Evolutionary conservation across 2,797 vertebrate genomes (phyloP), one percentile per base, ranked within the genome.

Genomic region (Arnoldichthys spilopterus): DNA sequence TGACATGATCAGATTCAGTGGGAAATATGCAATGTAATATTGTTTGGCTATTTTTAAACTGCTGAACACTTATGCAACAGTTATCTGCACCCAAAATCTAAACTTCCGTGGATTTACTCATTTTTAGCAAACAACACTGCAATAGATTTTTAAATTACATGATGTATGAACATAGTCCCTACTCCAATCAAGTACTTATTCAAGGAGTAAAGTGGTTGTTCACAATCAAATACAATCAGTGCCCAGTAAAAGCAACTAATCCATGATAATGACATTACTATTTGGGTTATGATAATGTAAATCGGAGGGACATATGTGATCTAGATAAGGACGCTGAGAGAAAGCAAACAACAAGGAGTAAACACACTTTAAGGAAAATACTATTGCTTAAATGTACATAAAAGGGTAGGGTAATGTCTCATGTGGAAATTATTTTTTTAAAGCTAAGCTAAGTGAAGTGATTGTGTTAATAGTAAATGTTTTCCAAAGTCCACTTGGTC

Each of bases 1-100:
- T 45, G 22, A 43, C 2, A 67, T 66, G 6, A 66, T 66, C 63
- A 66, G 24, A 66, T 67, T 26, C 37, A 67, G 40, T 67, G 64
- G 64, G 47, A 28, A 47, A 24, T 8, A 24, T 68, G 24, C 28
- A 68, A 68, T 28, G 11, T 7, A 32, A 28, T 24, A 47, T 47
- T 40, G 20, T 20, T 64, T 13, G 61, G 34, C 34, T 20, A 37
- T 30, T 61, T 37, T 47, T 47, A 13, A 47, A 47, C 13, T 40
- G 0, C 59, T 32, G 26, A 28, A 32, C 16, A 32, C 37, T 16
- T 69, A 30, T 51, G 9, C 28, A 69, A 49, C 30, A 9, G 30
- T 30, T 8, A 49, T 30, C 45, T 49, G 18, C 26, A 30, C 49
- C 15, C 45, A 69, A 62, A 62, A 58, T 28, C 26, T 15, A 28